Evolutionary conservation across 2,888 invertebrate genomes (phyloP).

Genomic region (Subacronicta megacephala): DNA sequence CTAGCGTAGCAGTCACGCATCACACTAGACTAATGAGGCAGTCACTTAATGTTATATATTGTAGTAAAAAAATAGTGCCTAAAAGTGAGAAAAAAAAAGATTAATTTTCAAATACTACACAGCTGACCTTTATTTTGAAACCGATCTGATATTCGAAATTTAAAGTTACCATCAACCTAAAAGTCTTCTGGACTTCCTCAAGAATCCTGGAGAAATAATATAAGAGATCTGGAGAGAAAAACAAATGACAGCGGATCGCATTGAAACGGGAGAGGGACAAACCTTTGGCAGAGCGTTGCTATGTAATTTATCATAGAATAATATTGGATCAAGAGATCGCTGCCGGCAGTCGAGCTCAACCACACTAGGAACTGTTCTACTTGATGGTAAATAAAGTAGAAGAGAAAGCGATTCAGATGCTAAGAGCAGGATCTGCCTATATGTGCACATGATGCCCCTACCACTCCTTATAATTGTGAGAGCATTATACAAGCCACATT

Average conservation of each 20-base stretch:
- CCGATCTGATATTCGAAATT: too few species aligned
- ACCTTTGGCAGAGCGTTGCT: constrained; percentile 36
- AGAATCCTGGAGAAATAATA: constrained; percentile 28
- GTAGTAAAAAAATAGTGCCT: too few species aligned
- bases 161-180: constrained; percentile 29
- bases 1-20: too few species aligned
- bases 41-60: too few species aligned
- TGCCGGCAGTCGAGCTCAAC: constrained; percentile 15
- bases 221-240: constrained; percentile 40
- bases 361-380: constrained; percentile 23
- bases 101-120: too few species aligned
- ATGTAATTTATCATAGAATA: constrained; percentile 63
- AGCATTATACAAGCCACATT: too few species aligned
- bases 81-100: too few species aligned
- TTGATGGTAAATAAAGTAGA: not conserved
- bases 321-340: constrained; percentile 59
- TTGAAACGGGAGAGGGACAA: constrained; percentile 48
- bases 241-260: constrained; percentile 55
- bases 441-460: too few species aligned
- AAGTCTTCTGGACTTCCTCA: constrained; percentile 18
- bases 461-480: too few species aligned
- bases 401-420: not conserved
- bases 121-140: too few species aligned
- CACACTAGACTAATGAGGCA: too few species aligned
- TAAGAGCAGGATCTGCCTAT: too few species aligned